Evolutionary conservation across 2,888 invertebrate species (phyloP).

Genomic region (Alloplasta piceator): DNA sequence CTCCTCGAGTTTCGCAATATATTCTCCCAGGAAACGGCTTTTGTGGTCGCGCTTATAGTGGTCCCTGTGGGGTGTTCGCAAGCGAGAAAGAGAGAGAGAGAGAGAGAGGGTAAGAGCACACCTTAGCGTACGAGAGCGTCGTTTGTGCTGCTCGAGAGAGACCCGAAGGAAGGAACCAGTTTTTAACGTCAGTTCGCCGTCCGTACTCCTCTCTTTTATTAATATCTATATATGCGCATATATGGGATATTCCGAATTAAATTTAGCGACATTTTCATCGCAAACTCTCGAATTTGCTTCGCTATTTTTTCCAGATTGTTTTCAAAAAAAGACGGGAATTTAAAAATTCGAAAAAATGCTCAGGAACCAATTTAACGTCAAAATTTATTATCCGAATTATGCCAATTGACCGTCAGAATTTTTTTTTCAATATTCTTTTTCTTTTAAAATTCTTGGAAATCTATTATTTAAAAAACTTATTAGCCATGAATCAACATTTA

Average conservation of each 20-base stretch:
- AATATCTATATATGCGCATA: slow-evolving; percentile 10
- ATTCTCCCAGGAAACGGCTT: slow-evolving; percentile 58
- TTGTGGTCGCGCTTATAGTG: slow-evolving; percentile 48
- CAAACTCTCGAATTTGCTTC: no score
- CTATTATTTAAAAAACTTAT: no score
- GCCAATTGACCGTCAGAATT: no score
- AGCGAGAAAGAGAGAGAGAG: slow-evolving; percentile 29
- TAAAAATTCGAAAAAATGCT: no score
- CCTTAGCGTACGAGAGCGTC: slow-evolving; percentile 29
- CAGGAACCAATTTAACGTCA: no score
- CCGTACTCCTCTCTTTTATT: slow-evolving; percentile 48
- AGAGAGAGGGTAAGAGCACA: slow-evolving; percentile 31
- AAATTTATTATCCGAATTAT: no score
- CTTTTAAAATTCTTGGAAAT: no score
- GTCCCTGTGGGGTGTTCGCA: slow-evolving; percentile 46
- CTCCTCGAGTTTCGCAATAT: slow-evolving; percentile 60
- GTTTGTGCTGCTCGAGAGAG: slow-evolving; percentile 37
- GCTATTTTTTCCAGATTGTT: no score
- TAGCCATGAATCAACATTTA: no score
- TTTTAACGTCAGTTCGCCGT: slow-evolving; percentile 69
- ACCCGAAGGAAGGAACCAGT: slow-evolving; percentile 74
- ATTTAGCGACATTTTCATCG: no score
- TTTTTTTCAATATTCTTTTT: no score
- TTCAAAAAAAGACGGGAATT: no score
- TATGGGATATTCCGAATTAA: neutral